These are phyloP conservation scores for Malacoctenus gilli DNA, from an alignment of 2,797 vertebrate genomes.

Conservation along the genomic window DNA sequence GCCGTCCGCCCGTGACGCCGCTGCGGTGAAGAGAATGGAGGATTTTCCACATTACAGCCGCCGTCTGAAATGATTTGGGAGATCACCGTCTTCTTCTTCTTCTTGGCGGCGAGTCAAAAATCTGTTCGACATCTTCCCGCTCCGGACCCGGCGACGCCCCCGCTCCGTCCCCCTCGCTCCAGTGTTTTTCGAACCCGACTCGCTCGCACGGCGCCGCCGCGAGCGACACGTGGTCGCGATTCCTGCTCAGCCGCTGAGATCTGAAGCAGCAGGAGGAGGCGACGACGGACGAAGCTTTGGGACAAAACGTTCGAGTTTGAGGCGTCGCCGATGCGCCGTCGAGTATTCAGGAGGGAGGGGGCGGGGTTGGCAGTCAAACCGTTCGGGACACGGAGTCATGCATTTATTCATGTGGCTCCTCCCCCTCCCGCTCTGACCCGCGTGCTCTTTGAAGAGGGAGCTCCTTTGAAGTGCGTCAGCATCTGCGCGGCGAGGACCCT, in stretches of 20 bases:
- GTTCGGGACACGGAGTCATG: constrained; percentile 24
- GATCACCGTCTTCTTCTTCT: not conserved
- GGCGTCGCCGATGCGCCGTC: no score
- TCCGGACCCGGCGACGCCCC: no score
- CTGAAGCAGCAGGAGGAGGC: no score
- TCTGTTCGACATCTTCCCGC: constrained; percentile 6
- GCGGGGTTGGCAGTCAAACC: constrained; percentile 17
- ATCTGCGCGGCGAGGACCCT: constrained; percentile 57
- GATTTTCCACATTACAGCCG: constrained; percentile 2
- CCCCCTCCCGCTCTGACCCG: constrained; percentile 45
- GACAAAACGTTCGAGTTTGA: no score
- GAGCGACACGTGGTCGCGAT: no score
- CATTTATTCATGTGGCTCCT: constrained; percentile 42
- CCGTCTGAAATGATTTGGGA: not conserved
- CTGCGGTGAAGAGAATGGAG: not conserved
- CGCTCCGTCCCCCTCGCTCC: no score
- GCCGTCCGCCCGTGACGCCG: not conserved
- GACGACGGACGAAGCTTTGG: no score
- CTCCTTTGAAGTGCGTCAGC: constrained; percentile 70
- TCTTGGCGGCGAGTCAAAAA: constrained; percentile 1
- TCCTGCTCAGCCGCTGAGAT: no score
- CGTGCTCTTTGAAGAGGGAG: constrained; percentile 55
- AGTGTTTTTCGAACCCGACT: no score
- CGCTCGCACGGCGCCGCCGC: no score
- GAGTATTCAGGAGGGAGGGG: not conserved